Evolutionary conservation across 2,888 invertebrate species (phyloP), one percentile per base, ranked within the genome.

Genomic region (Metellina segmentata): DNA sequence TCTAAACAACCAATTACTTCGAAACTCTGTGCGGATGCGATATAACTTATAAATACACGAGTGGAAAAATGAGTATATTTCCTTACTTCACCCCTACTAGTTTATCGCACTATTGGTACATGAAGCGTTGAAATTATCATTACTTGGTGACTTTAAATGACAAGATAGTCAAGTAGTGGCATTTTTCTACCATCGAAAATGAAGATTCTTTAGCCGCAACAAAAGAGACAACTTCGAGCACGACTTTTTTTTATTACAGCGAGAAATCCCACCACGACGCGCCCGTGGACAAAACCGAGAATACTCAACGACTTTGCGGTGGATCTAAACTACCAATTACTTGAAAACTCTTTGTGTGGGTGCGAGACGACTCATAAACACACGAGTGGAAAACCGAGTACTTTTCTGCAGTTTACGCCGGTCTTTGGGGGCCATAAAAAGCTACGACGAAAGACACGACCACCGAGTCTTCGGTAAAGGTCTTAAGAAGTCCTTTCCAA

Each of bases 361-460:
- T 34, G 34, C 34, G 61, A 61, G 11, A 61, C 9, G 5, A 16
- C 13, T 16, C 9, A 9, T 61, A 61, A 61, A 61, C 61, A 9
- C 4, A 34, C 34, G 34, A 34, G 34, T 34, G 61, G 61, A 61
- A 11, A 11, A 9, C 7, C 5, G 61, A 61, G 61, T 75, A 13
- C 34, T 75, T 34, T 75, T 20, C 16, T 75, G 48, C 6, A 16
- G 34, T 34, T 34, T 34, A 34, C 34, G 34, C 34, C 34, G 34
- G 34, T 34, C 34, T 34, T 34, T 34, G 34, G 34, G 34, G 34
- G 34, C 34, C 11, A 75, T 34, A 75, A 75, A 48, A 16, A 71
- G 70, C 61, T 19, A n/a, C 34, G 11, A 81, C 81, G 70, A 81
- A 81, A 70, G 81, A 34, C 13, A 70, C 81, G 69, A 53, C 34